Evolutionary conservation across 2,888 invertebrate species (phyloP), one percentile per base, ranked within the genome.

Genomic region (Acleris literana): DNA sequence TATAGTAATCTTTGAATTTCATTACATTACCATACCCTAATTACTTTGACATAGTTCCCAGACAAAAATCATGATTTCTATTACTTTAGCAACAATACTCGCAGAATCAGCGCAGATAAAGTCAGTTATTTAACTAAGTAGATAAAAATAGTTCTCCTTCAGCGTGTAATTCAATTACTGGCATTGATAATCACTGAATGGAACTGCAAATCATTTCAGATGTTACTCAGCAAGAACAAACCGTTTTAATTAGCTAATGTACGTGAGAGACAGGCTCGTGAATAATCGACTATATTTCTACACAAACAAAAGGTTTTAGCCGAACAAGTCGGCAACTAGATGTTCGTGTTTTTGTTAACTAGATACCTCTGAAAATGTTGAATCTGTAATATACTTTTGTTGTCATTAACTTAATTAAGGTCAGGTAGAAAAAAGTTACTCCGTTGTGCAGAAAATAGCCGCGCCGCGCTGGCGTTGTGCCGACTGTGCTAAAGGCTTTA

Each of bases 251-350:
- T 61, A 62, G 44, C 44, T 68, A 68, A 74, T 75, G 76, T 75
- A 74, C 78, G 81, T 81, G 83, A 75, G 75, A 79, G 81, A 79
- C 79, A 78, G 78, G 75, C 72, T 69, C 73, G 69, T 56, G 56
- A 53, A 51, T 60, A 58, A 60, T 64, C 52, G 51, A 60, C 56
- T 52, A 33, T 46, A 39, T 61, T 68, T 53, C n/a, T 49, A 54
- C 54, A 29, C 43, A 64, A 59, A 59, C 54, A 60, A 25, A 60
- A 43, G 43, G 16, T 33, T 58, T 59, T 60, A 49, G 20, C 29
- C 46, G 33, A 59, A 39, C 49, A 39, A 39, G 13, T 59, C 18
- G 49, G 6, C 25, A 39, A 13, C 13, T 39, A 39, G 11, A 33
- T 33, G 33, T 13, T 4, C 13, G 13, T 39, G 39, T 39, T 39